Conservation (phyloP, 2,797 vertebrate genomes). For the Coranthus polyacanthus region DNA sequence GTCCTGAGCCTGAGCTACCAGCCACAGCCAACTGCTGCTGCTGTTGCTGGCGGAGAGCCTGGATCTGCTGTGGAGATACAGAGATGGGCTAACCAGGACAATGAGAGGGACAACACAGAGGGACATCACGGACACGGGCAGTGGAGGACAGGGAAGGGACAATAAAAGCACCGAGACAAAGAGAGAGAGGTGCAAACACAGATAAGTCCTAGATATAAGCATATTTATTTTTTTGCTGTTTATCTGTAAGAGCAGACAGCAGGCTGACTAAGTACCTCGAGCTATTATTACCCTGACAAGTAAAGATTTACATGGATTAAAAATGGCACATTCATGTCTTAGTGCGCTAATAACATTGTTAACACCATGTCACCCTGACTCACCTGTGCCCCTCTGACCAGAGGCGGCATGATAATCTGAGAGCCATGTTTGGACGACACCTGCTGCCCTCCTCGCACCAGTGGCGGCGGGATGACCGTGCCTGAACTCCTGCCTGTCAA, state of each 20-base stretch:
- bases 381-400: constrained; percentile 96
- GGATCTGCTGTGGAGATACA: constrained; percentile 92
- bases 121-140: constrained; percentile 45
- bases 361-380: constrained; percentile 51
- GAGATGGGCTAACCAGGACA: constrained; percentile 84
- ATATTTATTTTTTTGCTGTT: constrained; percentile 29
- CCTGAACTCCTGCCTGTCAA: constrained; percentile 86
- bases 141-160: constrained; percentile 53
- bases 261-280: neutral
- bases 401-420: constrained; percentile 95
- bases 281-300: constrained; percentile 6
- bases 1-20: constrained; percentile 84
- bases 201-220: constrained; percentile 51
- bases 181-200: constrained; percentile 63
- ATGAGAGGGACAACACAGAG: constrained; percentile 58
- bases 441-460: constrained; percentile 94
- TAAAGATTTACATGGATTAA: neutral
- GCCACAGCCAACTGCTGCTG: constrained; percentile 85
- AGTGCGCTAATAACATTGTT: neutral
- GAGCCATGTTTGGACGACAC: constrained; percentile 88
- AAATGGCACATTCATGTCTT: neutral
- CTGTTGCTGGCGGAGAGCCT: constrained; percentile 92
- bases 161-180: constrained; percentile 66
- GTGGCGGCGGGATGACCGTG: constrained; percentile 92
- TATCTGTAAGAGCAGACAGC: constrained; percentile 19